These are phyloP conservation scores for Andrena praecox DNA, from an alignment of 2,888 invertebrate species.

Conservation along the genomic window DNA sequence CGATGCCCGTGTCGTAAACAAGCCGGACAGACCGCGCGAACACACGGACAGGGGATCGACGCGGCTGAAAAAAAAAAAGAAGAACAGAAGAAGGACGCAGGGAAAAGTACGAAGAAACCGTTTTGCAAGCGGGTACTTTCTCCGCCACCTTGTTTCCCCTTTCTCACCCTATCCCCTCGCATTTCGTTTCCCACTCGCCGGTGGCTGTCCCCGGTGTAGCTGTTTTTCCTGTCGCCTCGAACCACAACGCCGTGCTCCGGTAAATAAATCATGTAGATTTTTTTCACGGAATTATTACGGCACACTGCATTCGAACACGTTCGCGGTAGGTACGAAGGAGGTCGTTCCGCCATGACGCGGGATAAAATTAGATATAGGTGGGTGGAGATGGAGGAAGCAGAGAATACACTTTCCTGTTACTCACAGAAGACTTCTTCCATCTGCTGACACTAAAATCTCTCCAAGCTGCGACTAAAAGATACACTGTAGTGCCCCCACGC, in stretches of 20 bases:
- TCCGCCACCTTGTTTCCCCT: constrained; percentile 31
- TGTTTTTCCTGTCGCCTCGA: not conserved
- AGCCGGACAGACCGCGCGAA: constrained; percentile 72
- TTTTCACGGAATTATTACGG: constrained; percentile 42
- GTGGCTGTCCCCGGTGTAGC: not conserved
- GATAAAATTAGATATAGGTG: constrained; percentile 6
- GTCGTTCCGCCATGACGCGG: not conserved
- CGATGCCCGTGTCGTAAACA: constrained; percentile 78
- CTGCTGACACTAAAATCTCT: too few relatives aligned
- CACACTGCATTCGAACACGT: constrained; percentile 9
- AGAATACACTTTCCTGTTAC: too few relatives aligned
- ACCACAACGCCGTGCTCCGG: not conserved
- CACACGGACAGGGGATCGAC: constrained; percentile 53
- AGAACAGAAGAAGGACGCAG: constrained; percentile 6
- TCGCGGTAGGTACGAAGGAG: not conserved
- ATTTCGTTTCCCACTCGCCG: not conserved
- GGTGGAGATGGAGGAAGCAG: too few relatives aligned
- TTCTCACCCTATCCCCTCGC: not conserved
- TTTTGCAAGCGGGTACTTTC: constrained; percentile 54
- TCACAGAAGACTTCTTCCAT: too few relatives aligned
- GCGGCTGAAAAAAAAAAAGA: constrained; percentile 21
- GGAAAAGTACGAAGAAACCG: constrained; percentile 32
- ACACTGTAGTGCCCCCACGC: too few relatives aligned
- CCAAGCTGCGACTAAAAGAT: too few relatives aligned
- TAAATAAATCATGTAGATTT: constrained; percentile 45